Evolutionary conservation across 2,888 invertebrate species (phyloP).

Genomic region (Resseliella maxima): DNA sequence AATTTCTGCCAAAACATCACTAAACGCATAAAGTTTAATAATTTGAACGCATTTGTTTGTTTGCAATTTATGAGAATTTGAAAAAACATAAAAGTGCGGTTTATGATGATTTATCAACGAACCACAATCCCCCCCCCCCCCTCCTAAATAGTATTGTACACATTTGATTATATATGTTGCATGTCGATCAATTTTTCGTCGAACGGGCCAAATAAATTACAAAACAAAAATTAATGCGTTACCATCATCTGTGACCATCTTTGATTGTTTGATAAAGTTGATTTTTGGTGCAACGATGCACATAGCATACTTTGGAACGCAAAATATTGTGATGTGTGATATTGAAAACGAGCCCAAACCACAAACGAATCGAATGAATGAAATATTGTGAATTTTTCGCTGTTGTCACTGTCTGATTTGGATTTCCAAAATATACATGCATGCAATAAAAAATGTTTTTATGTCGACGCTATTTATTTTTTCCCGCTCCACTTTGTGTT

Average conservation of each 20-base stretch:
- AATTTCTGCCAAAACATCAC: too few species aligned
- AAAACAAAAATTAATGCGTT: background rate
- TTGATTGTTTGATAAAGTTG: background rate
- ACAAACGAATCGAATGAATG: background rate
- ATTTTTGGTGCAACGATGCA: background rate
- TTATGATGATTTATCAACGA: too few species aligned
- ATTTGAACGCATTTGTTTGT: too few species aligned
- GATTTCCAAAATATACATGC: background rate
- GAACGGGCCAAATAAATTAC: too few species aligned
- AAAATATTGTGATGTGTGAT: background rate
- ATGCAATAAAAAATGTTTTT: background rate
- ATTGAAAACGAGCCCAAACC: background rate
- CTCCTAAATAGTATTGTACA: too few species aligned
- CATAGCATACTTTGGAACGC: background rate
- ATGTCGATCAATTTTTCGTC: too few species aligned
- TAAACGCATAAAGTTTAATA: too few species aligned
- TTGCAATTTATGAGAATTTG: too few species aligned
- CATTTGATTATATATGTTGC: too few species aligned
- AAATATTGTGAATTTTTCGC: background rate
- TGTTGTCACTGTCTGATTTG: background rate
- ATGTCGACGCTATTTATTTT: background rate
- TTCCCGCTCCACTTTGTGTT: too few species aligned
- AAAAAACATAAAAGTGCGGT: too few species aligned
- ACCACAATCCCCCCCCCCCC: too few species aligned
- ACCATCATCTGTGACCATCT: conserved; percentile 13